A percentile compares a stretch with the other conserved stretches of the same genome.
These are phyloP conservation scores for Hypothenemus hampei DNA, from an alignment of 1,140 invertebrate species.

Conservation along the genomic window DNA sequence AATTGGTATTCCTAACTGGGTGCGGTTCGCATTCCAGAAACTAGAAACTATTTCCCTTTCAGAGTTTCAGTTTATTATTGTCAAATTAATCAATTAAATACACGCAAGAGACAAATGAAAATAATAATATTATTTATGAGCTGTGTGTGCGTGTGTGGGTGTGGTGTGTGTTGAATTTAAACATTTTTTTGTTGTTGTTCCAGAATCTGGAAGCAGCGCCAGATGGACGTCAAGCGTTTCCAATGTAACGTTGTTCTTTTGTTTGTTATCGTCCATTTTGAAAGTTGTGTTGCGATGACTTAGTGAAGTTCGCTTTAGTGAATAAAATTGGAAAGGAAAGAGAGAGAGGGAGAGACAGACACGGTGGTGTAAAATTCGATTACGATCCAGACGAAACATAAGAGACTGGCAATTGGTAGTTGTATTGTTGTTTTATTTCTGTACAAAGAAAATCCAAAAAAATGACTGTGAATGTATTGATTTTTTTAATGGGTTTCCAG, in stretches of 20 bases:
- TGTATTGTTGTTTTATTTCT: not conserved
- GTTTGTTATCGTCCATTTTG: slow-evolving; percentile 21
- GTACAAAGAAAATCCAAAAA: not conserved
- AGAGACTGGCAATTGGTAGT: not conserved
- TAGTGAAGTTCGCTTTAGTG: slow-evolving; percentile 17
- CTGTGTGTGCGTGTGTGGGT: too few species aligned
- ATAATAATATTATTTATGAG: too few species aligned
- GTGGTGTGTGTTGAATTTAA: too few species aligned
- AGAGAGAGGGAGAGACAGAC: not conserved
- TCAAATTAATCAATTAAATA: slow-evolving; percentile 4
- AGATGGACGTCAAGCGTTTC: slow-evolving; percentile 15
- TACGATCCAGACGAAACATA: not conserved
- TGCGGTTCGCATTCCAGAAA: not conserved
- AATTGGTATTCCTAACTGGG: not conserved
- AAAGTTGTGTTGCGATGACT: slow-evolving; percentile 23
- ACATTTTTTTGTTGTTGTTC: too few species aligned
- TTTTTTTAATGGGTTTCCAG: too few species aligned
- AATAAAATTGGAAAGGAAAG: too few species aligned
- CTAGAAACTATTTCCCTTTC: not conserved
- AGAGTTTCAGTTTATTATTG: too few species aligned
- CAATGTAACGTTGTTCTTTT: slow-evolving; percentile 16
- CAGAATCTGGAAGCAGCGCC: slow-evolving; percentile 22
- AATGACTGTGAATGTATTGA: not conserved
- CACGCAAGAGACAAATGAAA: too few species aligned
- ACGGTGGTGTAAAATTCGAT: slow-evolving; percentile 1